A percentile compares a stretch with the other conserved stretches of the same genome.
Evolutionary conservation across 2,888 invertebrate genomes (phyloP).

Genomic region (Tachina fera): DNA sequence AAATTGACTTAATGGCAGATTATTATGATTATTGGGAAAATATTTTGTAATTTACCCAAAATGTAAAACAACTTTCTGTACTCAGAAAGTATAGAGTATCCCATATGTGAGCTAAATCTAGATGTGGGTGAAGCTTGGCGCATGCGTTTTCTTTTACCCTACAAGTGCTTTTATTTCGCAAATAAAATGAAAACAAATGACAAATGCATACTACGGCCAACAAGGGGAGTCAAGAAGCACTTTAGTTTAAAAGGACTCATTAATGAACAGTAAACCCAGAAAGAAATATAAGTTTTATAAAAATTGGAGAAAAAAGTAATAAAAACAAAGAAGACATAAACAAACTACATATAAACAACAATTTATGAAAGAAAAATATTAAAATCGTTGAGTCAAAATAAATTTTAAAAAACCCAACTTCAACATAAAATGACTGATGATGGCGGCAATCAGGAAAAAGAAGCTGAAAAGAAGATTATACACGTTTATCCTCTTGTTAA

Average conservation of each 20-base stretch:
- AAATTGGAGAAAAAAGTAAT: slow-evolving; percentile 40
- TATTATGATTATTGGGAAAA: too few species aligned
- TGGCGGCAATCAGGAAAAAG: slow-evolving; percentile 79
- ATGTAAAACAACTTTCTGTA: too few species aligned
- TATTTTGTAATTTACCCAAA: not conserved
- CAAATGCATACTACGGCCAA: slow-evolving; percentile 37
- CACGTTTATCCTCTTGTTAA: slow-evolving; percentile 93
- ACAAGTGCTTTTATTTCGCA: slow-evolving; percentile 46
- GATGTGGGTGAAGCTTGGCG: slow-evolving; percentile 64
- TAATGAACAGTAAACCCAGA: slow-evolving; percentile 50
- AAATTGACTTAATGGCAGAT: too few species aligned
- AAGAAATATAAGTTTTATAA: slow-evolving; percentile 46
- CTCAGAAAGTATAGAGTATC: slow-evolving; percentile 19
- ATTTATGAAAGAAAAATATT: not conserved
- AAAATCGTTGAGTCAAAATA: slow-evolving; percentile 22
- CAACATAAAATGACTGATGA: slow-evolving; percentile 80
- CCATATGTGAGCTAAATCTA: slow-evolving; percentile 37
- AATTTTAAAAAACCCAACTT: not conserved
- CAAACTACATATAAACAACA: slow-evolving; percentile 8
- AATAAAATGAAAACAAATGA: slow-evolving; percentile 48
- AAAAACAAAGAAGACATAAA: slow-evolving; percentile 27
- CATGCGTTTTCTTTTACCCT: slow-evolving; percentile 62
- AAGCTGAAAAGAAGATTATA: slow-evolving; percentile 86
- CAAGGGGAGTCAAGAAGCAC: slow-evolving; percentile 61
- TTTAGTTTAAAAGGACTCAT: slow-evolving; percentile 58